Conservation (phyloP, 2,797 vertebrate species). For the Anabas testudineus region DNA sequence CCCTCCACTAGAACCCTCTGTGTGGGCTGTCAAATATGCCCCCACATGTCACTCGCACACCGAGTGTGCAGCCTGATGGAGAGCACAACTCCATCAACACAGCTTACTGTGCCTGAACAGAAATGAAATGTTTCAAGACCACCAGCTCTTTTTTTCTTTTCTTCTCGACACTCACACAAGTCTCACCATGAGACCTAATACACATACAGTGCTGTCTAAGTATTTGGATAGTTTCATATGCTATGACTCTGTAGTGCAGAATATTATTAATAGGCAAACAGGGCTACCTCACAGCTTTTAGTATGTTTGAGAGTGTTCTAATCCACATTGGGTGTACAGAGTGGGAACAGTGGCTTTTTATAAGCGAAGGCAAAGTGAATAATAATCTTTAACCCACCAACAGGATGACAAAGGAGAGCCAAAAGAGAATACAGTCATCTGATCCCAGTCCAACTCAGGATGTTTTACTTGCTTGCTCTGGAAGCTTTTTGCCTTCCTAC, state of each 20-base stretch:
- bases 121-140: constrained; percentile 60
- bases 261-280: not conserved
- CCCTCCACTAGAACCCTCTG: constrained; percentile 53
- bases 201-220: constrained; percentile 21
- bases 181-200: constrained; percentile 31
- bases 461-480: not conserved
- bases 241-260: constrained; percentile 24
- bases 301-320: not conserved
- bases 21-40: constrained; percentile 58
- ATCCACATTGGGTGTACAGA: not conserved
- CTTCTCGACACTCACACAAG: constrained; percentile 24
- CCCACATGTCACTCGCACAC: constrained; percentile 31
- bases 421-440: not conserved
- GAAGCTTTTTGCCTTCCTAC: not conserved
- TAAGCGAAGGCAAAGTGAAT: not conserved
- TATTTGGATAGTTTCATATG: constrained; percentile 26
- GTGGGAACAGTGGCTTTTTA: not conserved
- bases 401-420: not conserved
- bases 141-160: constrained; percentile 3
- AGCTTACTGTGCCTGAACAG: constrained; percentile 21
- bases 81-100: constrained; percentile 25
- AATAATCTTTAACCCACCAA: not conserved
- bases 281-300: constrained; percentile 18
- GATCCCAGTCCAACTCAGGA: constrained; percentile 1
- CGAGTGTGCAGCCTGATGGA: constrained; percentile 35